phyloP scores from a whole-genome alignment of 2,797 vertebrate genomes.

The Labroides dimidiatus region DNA sequence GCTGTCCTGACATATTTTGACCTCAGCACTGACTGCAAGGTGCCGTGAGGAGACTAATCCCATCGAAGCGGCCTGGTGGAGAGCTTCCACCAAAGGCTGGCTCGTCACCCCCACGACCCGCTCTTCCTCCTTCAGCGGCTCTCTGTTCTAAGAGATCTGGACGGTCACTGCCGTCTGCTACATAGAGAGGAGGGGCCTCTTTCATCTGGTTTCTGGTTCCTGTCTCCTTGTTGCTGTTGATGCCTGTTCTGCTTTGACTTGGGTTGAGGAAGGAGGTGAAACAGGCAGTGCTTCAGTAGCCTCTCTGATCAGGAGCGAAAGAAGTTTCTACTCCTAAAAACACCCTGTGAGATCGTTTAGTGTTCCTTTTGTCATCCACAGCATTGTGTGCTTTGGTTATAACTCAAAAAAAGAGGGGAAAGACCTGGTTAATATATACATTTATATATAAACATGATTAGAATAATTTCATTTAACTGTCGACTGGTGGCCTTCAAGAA shows the following conservation, averaged over 20 bases:
- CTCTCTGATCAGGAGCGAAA: slow-evolving; percentile 36
- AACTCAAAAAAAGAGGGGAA: slow-evolving; percentile 39
- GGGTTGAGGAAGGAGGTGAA: slow-evolving; percentile 21
- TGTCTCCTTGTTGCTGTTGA: slow-evolving; percentile 42
- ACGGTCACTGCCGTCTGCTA: slow-evolving; percentile 52
- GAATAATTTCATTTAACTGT: slow-evolving; percentile 66
- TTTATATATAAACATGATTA: slow-evolving; percentile 64
- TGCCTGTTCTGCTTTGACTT: slow-evolving; percentile 25
- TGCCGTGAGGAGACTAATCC: slow-evolving; percentile 51
- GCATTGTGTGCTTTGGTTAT: slow-evolving; percentile 50
- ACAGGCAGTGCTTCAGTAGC: slow-evolving; percentile 58
- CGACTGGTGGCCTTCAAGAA: slow-evolving; percentile 78
- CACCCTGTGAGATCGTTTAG: slow-evolving; percentile 50
- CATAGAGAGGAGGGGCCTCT: slow-evolving; percentile 28
- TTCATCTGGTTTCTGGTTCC: slow-evolving; percentile 35
- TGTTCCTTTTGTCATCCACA: slow-evolving; percentile 50
- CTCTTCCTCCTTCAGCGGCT: slow-evolving; percentile 49
- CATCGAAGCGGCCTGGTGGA: slow-evolving; percentile 29
- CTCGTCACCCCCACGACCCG: neutral
- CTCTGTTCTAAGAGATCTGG: slow-evolving; percentile 82
- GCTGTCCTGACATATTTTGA: slow-evolving; percentile 93
- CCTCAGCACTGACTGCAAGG: slow-evolving; percentile 33
- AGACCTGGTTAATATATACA: slow-evolving; percentile 67
- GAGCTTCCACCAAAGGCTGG: slow-evolving; percentile 25
- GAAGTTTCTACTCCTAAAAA: slow-evolving; percentile 39